phyloP scores from a whole-genome alignment of 2,113 vertebrate species.

The Sisor rabdophorus region DNA sequence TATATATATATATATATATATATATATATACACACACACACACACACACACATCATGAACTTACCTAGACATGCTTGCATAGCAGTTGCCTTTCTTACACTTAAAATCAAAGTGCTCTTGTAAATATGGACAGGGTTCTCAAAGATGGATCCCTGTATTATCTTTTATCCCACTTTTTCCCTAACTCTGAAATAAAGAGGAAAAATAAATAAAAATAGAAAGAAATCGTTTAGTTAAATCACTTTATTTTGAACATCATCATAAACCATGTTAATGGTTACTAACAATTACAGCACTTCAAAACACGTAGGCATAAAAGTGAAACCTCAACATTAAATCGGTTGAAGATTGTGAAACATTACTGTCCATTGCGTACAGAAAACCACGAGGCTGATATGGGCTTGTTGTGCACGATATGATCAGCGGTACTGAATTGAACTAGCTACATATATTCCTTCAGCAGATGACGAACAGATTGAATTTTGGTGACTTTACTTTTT shows the following conservation, averaged over 20 bases:
- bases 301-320: not conserved
- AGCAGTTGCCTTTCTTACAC: too few species aligned
- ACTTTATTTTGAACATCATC: constrained; percentile 5
- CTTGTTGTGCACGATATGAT: not conserved
- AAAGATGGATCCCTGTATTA: too few species aligned
- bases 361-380: not conserved
- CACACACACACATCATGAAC: too few species aligned
- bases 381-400: not conserved
- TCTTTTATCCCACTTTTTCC: too few species aligned
- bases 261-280: constrained; percentile 17
- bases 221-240: not conserved
- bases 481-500: not conserved
- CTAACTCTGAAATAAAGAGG: too few species aligned
- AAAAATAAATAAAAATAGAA: constrained; percentile 16
- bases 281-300: not conserved
- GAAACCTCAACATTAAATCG: not conserved
- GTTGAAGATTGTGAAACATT: not conserved
- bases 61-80: too few species aligned
- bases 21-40: too few species aligned
- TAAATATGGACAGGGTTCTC: too few species aligned
- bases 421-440: not conserved
- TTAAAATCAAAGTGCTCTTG: too few species aligned
- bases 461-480: not conserved
- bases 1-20: not conserved
- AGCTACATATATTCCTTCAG: not conserved